Percentiles rank a stretch among this genome's conserved stretches.
These are phyloP conservation scores for Drosophila fungiperda DNA, from an alignment of 2,888 invertebrate species.

Conservation along the genomic window DNA sequence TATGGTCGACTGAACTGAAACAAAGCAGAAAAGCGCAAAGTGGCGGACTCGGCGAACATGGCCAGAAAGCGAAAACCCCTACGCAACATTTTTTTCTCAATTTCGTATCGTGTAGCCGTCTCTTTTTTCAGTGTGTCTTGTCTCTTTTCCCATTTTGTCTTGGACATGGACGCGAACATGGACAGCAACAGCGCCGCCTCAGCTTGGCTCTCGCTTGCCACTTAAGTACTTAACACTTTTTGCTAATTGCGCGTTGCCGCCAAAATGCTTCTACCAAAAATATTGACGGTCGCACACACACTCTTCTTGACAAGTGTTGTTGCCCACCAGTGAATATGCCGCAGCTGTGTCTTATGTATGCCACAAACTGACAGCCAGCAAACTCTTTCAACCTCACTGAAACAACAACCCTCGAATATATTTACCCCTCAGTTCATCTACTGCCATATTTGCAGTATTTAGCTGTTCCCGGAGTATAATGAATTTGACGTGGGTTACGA, in stretches of 20 bases:
- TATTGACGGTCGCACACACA: conserved; percentile 57
- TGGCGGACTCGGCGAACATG: conserved; percentile 43
- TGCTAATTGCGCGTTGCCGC: conserved; percentile 75
- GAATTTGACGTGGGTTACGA: conserved; percentile 38
- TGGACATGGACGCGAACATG: conserved; percentile 42
- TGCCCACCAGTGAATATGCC: conserved; percentile 56
- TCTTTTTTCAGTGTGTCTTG: neutral
- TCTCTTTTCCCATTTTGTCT: neutral
- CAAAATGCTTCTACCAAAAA: conserved; percentile 71
- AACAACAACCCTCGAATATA: conserved; percentile 37
- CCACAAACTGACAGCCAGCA: conserved; percentile 51
- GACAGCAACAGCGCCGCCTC: conserved; percentile 53
- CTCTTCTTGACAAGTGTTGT: conserved; percentile 60
- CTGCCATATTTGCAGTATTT: neutral
- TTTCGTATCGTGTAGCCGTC: conserved; percentile 10
- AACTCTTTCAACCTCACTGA: conserved; percentile 22
- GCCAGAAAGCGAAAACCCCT: conserved; percentile 72
- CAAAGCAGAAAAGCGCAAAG: conserved; percentile 81
- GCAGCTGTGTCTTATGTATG: conserved; percentile 45
- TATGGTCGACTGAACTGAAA: conserved; percentile 81
- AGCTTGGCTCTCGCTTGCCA: conserved; percentile 64
- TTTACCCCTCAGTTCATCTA: conserved; percentile 42
- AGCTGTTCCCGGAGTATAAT: neutral
- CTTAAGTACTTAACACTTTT: conserved; percentile 82
- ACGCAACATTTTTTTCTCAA: conserved; percentile 57